A percentile compares a stretch with the other conserved stretches of the same genome.
Evolutionary conservation across 2,113 vertebrate genomes (phyloP).

Genomic region (Phrynosoma blainvillii): DNA sequence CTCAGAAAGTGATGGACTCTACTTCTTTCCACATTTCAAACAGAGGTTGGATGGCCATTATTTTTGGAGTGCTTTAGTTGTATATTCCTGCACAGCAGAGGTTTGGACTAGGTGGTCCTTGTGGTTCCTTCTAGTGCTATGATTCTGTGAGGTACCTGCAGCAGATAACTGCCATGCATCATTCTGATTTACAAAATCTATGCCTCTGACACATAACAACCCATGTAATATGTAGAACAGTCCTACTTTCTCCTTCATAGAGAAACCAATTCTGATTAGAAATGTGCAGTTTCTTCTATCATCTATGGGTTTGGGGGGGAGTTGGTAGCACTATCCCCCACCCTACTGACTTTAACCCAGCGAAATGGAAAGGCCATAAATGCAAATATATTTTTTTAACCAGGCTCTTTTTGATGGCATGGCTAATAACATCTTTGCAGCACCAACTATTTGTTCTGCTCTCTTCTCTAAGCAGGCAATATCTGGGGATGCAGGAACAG

Average conservation of each 20-base stretch:
- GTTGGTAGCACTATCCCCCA: background rate
- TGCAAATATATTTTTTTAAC: background rate
- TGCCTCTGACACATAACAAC: background rate
- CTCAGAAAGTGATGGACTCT: too few species aligned
- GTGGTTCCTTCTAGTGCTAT: too few species aligned
- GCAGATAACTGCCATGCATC: background rate
- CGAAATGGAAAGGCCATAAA: background rate
- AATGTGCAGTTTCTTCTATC: background rate
- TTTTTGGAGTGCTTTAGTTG: too few species aligned
- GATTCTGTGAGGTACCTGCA: background rate
- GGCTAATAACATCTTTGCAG: slow-evolving; percentile 16
- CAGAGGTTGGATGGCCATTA: too few species aligned
- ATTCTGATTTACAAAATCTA: background rate
- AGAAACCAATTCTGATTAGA: background rate
- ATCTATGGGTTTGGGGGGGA: background rate
- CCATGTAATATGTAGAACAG: background rate
- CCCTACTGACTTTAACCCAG: background rate
- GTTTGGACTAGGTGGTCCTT: too few species aligned
- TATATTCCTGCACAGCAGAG: too few species aligned
- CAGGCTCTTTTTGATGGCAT: slow-evolving; percentile 17
- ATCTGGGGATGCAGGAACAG: slow-evolving; percentile 57
- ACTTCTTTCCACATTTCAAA: too few species aligned
- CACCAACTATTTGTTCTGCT: background rate
- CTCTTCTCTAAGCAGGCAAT: slow-evolving; percentile 60
- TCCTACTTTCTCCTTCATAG: background rate